These are phyloP conservation scores for Variabilichromis moorii DNA, from an alignment of 2,113 vertebrate species.

Conservation along the genomic window DNA sequence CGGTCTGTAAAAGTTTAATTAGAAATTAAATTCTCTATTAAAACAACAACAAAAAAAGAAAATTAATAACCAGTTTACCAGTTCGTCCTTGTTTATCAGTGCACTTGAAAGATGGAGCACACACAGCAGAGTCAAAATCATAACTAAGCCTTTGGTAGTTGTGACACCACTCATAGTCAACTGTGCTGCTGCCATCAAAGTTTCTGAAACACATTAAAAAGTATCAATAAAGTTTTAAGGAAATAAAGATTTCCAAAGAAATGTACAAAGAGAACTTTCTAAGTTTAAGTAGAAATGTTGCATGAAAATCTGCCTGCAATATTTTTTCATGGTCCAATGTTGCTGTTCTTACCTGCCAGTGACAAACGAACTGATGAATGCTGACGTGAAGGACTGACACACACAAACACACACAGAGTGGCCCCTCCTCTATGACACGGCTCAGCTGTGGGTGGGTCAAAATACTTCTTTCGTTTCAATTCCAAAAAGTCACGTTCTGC, in stretches of 20 bases:
- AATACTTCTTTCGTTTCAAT: accelerated
- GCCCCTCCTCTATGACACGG: neutral
- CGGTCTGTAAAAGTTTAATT: accelerated
- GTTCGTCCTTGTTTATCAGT: accelerated
- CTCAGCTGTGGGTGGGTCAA: neutral
- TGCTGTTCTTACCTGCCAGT: neutral
- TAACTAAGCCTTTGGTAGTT: neutral
- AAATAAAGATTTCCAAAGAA: accelerated
- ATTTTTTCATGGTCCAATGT: accelerated
- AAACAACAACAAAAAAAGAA: neutral
- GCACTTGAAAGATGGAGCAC: accelerated
- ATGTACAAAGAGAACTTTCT: neutral
- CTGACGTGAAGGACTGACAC: neutral
- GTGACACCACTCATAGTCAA: neutral
- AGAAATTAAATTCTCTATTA: accelerated
- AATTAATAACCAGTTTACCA: accelerated
- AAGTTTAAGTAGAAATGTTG: neutral
- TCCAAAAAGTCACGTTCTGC: too few species aligned
- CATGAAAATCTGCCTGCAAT: neutral
- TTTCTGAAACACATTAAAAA: neutral
- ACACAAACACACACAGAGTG: neutral
- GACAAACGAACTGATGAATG: accelerated
- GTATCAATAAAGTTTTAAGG: neutral
- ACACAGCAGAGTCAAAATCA: neutral
- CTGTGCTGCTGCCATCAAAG: neutral